Base-by-base conservation (phyloP, 2,113 vertebrate species). In the Rallus limicola region DNA sequence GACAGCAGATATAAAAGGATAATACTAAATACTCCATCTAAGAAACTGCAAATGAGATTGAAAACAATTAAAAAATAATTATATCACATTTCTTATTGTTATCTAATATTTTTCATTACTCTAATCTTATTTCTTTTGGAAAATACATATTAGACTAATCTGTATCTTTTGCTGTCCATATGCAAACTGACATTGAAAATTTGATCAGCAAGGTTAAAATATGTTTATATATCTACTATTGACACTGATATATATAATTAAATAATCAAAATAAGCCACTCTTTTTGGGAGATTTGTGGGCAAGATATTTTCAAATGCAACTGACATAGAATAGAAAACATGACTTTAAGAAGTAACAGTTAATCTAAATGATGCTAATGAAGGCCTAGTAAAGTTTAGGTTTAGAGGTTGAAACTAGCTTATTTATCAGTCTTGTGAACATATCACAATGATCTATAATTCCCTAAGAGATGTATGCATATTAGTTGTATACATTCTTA, bases 1-100 rank as follows among this genome's bases (percentile, higher is more conserved):
- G 79, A 92, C 46, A 90, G 56, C 20, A 91, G 12, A 79, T 62
- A 92, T 42, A 94, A 88, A 92, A 91, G 24, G 19, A 25, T 90
- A 84, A 58, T 76, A 58, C 14, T 82, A 81, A 95, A 80, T 50
- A 80, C 25, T 75, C 8, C 13, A 79, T 79, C 42, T 38, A 68
- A 91, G 65, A 82, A 93, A 92, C 6, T 44, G 40, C 14, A 90
- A n/a, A 15, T 67, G 42, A 87, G 34, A 48, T 40, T 70, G 36
- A 89, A 40, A 89, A 71, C 24, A 83, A 50, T 34, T 23, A 40
- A 89, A 94, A 90, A 75, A 62, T 25, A 74, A 65, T 44, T 62
- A 28, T 38, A 77, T 31, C 3, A 67, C 5, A 23, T 86, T 72
- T 64, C 40, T 86, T n/a, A 62, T 77, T 56, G 50, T 74, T 92